Base-by-base conservation (phyloP, 2,888 invertebrate genomes). In the Erebia palarica region DNA sequence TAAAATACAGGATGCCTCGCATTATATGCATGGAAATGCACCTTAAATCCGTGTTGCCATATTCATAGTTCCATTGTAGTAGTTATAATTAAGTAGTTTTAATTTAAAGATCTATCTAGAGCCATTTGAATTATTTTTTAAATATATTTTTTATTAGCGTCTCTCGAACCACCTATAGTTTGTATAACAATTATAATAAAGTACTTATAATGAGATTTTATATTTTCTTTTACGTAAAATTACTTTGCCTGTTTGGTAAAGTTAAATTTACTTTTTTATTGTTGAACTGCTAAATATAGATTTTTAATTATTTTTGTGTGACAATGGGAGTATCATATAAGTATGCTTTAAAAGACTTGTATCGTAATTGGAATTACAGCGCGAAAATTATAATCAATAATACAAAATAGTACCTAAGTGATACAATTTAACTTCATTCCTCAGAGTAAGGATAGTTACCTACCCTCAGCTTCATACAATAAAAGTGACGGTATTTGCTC, bases 1-100 rank as follows among this genome's bases (percentile, higher is more conserved):
- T 75, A 92, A 92, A 70, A 81, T 92, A 1, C 92, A 92, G 76
- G 92, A 92, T 55, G 87, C 91, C 1, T 78, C 89, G 0, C 91
- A 92, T 68, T 92, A 91, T 70, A 76, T 91, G 9, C 91, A 91
- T 53, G 86, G 87, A 44, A 87, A 84, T 51, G 84, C 84, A 49
- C 84, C 88, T 14, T 90, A 82, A 84, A 69, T n/a, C 8, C 70
- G 75, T 76, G 76, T 73, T 75, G 77, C 76, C 76, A 78, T 68
- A 51, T 21, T 18, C 61, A 63, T 71, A 63, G 65, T 68, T 65
- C 59, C 67, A 60, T 58, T 64, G 51, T 69, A 58, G 61, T 53
- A 57, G 16, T 10, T 51, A 14, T 67, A 36, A 36, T 59, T 64
- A 65, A 51, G 49, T 42, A 9, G 63, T 49, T 21, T 49, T 49